Base-by-base conservation (phyloP, 2,888 invertebrate genomes). In the Argyresthia goedartella region DNA sequence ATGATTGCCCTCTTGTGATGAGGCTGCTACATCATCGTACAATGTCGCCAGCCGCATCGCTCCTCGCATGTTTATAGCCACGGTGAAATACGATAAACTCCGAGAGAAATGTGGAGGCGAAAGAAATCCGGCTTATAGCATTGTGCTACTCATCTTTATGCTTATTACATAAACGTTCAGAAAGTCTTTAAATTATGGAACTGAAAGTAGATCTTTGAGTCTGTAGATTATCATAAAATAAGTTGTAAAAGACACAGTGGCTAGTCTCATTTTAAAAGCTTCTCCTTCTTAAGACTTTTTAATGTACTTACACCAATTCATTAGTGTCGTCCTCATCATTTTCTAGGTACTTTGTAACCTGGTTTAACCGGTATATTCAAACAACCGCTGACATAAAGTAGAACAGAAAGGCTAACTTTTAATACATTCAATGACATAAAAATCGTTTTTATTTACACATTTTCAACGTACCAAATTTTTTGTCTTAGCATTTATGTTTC, bases 1-100 rank as follows among this genome's bases (percentile, higher is more conserved):
- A 84, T 84, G 85, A 86, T 86, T 85, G 85, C 79, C 81, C 77
- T 74, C 81, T 84, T 84, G 82, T 85, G 85, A 86, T 84, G 85
- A 85, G 79, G 73, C 78, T 69, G 79, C 77, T 79, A 80, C 82
- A 82, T 82, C 85, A 81, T 81, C 76, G 70, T 70, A 82, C 82
- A 81, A 81, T 82, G 84, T 85, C 84, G 73, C 76, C 74, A 73
- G 75, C 72, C 75, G 72, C 77, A 75, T 73, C 68, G 72, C 72
- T 67, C 69, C 66, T 63, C 73, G 70, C 67, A 72, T 74, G 73
- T 84, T 82, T 84, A 84, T 75, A 71, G 64, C 73, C 72, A 66
- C 72, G 76, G 71, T 76, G 78, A 84, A 81, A 80, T 81, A 80
- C 79, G 76, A 82, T 82, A 81, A 81, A 81, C 77, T 73, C 64